Evolutionary conservation across 2,888 invertebrate species (phyloP), one percentile per base, ranked within the genome.

Genomic region (Oscheius sp.): DNA sequence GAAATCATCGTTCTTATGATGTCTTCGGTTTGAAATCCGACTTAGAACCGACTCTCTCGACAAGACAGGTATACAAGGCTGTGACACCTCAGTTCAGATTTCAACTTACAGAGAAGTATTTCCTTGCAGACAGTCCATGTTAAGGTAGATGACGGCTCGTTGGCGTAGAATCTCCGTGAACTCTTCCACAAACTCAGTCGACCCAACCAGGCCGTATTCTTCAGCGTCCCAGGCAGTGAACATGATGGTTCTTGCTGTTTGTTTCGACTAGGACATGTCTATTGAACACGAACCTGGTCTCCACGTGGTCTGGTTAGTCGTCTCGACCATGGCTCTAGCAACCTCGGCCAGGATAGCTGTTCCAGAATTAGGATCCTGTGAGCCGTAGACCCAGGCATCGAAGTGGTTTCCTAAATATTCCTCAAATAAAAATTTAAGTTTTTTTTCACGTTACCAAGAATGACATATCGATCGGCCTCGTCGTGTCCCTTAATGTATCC

Each of bases 331-430:
- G 1, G 86, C 87, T 37, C 88, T 72, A 1, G 86, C 90, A 37
- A 91, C 82, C 85, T 92, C 92, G 78, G 91, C 84, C 88, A 92
- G 87, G n/a, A 89, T 89, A 0, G 91, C 90, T 3, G 92, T 92
- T 33, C 91, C 91, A 11, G 77, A 77, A 62, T 90, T 89, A 1
- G 91, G 91, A 79, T 91, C 91, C 37, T 90, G 86, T 1, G 90
- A 90, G 5, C 81, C 80, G 1, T 91, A 91, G 10, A 81, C 90
- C 92, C 92, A 92, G 47, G 92, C 91, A 81, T 92, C 92, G 57
- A 91, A 88, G 82, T 92, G 92, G 83, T 92, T 21, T 21, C 21
- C 21, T 21, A 21, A 21, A 21, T 21, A 21, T 21, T 21, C 21
- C 21, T 21, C 21, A 21, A 21, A 21, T 21, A 21, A 21, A 21